These are phyloP conservation scores for Echinops telfairi DNA, from an alignment of 2,113 vertebrate genomes.

Conservation along the genomic window DNA sequence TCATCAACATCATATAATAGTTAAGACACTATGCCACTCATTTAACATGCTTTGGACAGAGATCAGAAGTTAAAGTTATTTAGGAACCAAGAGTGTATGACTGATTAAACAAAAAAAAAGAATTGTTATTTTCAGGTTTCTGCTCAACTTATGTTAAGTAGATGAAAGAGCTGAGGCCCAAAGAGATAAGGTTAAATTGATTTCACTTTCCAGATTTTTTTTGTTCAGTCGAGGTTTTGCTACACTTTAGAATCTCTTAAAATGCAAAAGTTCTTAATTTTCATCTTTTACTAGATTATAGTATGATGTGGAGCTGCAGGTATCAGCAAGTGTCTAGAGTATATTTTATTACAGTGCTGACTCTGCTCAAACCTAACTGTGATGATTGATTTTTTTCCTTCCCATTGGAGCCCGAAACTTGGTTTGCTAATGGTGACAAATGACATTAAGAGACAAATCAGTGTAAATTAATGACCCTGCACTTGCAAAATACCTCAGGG, in stretches of 20 bases:
- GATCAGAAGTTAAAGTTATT: neutral
- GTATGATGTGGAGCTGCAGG: neutral
- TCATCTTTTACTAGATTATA: slow-evolving; percentile 15
- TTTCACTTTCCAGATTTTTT: neutral
- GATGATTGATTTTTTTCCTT: slow-evolving; percentile 56
- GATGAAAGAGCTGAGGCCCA: neutral
- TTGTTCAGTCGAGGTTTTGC: neutral
- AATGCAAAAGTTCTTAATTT: neutral
- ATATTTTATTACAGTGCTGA: slow-evolving; percentile 37
- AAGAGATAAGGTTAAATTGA: neutral
- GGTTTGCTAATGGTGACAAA: slow-evolving; percentile 77
- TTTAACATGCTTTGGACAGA: neutral
- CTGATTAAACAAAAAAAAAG: neutral
- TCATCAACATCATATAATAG: neutral
- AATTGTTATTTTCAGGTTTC: slow-evolving; percentile 51
- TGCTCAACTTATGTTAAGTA: neutral
- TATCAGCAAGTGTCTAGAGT: neutral
- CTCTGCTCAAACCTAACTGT: slow-evolving; percentile 32
- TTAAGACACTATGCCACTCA: neutral
- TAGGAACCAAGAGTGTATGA: neutral
- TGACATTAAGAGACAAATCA: slow-evolving; percentile 72
- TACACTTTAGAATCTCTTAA: neutral
- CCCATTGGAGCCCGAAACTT: slow-evolving; percentile 36
- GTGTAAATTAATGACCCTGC: slow-evolving; percentile 73
- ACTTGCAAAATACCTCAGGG: slow-evolving; percentile 65